phyloP scores from a whole-genome alignment of 2,113 vertebrate species.

The Tautogolabrus adspersus region DNA sequence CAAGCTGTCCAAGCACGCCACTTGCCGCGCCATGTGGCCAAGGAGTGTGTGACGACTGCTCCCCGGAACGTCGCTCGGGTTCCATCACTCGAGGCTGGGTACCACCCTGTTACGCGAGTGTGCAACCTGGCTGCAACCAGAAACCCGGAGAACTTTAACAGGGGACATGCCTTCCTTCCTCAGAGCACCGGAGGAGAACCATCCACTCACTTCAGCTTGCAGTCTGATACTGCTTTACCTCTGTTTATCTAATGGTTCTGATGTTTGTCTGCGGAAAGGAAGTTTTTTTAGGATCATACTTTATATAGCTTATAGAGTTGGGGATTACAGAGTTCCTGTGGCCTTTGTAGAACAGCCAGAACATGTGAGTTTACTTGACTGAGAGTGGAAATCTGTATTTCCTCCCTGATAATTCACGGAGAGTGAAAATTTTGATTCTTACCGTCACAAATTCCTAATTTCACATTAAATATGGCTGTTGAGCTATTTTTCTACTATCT shows the following conservation, averaged over 20 bases:
- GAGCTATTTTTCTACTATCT: constrained; percentile 80
- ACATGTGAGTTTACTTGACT: constrained; percentile 70
- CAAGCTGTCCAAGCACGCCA: constrained; percentile 98
- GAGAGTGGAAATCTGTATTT: constrained; percentile 64
- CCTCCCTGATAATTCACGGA: constrained; percentile 59
- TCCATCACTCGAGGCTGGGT: constrained; percentile 97
- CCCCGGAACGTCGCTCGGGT: constrained; percentile 91
- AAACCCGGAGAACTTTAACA: constrained; percentile 96
- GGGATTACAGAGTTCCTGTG: constrained; percentile 71
- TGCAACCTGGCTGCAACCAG: constrained; percentile 96
- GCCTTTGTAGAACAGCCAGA: constrained; percentile 78
- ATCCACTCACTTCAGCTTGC: constrained; percentile 56
- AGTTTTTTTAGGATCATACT: constrained; percentile 37
- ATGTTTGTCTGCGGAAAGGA: constrained; percentile 68
- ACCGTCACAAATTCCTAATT: constrained; percentile 63
- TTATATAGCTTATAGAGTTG: constrained; percentile 58
- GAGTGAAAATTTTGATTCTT: constrained; percentile 66
- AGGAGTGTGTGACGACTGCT: constrained; percentile 97
- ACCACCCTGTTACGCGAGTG: constrained; percentile 97
- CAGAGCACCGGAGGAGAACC: constrained; percentile 64
- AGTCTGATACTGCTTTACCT: constrained; percentile 70
- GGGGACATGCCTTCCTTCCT: constrained; percentile 61
- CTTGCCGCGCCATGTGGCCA: constrained; percentile 98
- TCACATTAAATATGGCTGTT: constrained; percentile 61
- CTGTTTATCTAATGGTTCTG: constrained; percentile 65